Percentiles rank a stretch among this genome's conserved stretches.
Evolutionary conservation across 2,113 vertebrate species (phyloP).

Genomic region (Varanus komodoensis): DNA sequence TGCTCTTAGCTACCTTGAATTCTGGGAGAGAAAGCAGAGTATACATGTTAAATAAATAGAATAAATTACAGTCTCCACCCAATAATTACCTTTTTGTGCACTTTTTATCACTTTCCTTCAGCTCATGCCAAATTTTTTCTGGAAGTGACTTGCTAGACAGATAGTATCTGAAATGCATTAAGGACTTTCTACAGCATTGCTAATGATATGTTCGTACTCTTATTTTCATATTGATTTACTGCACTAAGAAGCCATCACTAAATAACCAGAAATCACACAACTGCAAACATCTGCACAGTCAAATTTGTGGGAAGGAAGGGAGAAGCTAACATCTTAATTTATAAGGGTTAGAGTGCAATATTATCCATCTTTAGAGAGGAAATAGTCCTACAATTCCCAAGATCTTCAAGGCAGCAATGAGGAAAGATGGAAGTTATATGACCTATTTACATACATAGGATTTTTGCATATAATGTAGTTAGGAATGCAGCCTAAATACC

Average conservation of each 20-base stretch:
- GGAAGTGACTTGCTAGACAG: conserved; percentile 82
- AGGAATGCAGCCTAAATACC: background rate
- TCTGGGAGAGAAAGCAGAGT: no score
- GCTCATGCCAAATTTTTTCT: conserved; percentile 83
- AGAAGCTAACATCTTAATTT: background rate
- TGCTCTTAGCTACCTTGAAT: no score
- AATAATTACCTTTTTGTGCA: conserved; percentile 83
- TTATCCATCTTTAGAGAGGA: no score
- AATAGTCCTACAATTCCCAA: no score
- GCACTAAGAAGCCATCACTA: background rate
- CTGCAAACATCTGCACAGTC: background rate
- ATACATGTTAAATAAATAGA: no score
- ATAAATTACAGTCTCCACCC: background rate
- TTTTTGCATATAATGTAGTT: no score
- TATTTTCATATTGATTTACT: background rate
- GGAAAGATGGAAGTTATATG: no score
- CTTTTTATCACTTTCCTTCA: conserved; percentile 80
- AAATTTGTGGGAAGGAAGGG: background rate
- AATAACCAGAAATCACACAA: background rate
- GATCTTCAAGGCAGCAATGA: no score
- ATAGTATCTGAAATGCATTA: conserved; percentile 76
- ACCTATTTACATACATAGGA: no score
- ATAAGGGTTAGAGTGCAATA: background rate
- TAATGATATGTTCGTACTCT: background rate
- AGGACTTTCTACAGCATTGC: conserved; percentile 52